Evolutionary conservation across 2,113 vertebrate genomes (phyloP).

Genomic region (Peromyscus polionotus): DNA sequence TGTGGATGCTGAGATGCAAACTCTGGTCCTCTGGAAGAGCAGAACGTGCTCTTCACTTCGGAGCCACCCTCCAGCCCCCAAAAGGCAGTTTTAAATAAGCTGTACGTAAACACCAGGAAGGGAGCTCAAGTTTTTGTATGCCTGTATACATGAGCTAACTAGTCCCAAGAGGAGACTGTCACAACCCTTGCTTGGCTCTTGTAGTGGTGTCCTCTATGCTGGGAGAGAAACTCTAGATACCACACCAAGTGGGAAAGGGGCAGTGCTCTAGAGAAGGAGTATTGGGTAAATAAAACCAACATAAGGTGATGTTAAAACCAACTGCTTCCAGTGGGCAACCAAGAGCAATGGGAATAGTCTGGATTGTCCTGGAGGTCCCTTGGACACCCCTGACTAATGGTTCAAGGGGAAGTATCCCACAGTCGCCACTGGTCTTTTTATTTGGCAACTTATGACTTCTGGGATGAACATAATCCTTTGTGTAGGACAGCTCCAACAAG

Average conservation of each 20-base stretch:
- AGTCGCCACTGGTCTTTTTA: not conserved
- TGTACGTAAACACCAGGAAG: constrained; percentile 32
- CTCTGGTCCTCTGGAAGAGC: not conserved
- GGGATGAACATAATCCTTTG: not conserved
- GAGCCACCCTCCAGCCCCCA: not conserved
- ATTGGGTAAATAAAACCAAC: not conserved
- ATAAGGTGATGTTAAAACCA: not conserved
- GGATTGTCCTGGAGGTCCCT: not conserved
- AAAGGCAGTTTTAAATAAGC: not conserved
- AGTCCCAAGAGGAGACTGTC: not conserved
- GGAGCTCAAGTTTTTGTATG: not conserved
- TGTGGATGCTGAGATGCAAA: not conserved
- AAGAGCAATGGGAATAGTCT: not conserved
- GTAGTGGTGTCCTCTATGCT: fast-evolving
- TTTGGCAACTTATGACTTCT: not conserved
- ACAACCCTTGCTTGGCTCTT: not conserved
- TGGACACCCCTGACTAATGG: not conserved
- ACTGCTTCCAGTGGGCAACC: not conserved
- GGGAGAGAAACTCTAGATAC: not conserved
- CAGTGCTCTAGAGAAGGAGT: not conserved
- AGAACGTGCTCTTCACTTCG: not conserved
- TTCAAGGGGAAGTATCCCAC: not conserved
- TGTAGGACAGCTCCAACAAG: not conserved
- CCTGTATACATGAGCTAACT: fast-evolving
- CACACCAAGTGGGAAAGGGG: not conserved